Percentiles rank a stretch among this genome's conserved stretches.
These are phyloP conservation scores for Ylistrum balloti DNA, from an alignment of 1,140 invertebrate species.

Conservation along the genomic window DNA sequence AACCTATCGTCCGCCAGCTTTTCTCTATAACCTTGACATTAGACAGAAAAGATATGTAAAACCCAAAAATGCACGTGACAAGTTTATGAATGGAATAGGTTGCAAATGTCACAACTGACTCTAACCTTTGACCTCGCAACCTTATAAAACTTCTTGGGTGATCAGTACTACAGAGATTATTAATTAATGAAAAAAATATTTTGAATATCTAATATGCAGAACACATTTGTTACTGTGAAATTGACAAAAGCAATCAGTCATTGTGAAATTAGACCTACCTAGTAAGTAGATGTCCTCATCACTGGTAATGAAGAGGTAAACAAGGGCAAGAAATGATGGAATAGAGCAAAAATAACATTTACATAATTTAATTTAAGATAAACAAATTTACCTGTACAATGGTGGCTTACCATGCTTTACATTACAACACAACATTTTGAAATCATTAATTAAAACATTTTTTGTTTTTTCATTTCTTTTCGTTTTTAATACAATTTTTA, in stretches of 20 bases:
- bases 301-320: no score
- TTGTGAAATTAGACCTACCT: neutral
- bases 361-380: no score
- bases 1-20: neutral
- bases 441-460: no score
- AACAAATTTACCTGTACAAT: no score
- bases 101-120: neutral
- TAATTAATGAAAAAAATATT: conserved; percentile 9
- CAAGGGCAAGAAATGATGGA: no score
- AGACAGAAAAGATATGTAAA: neutral
- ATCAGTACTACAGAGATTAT: neutral
- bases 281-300: neutral
- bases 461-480: no score
- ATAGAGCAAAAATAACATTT: no score
- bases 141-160: neutral
- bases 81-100: neutral
- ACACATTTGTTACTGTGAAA: neutral
- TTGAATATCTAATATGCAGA: neutral
- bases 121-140: neutral
- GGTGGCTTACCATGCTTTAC: no score
- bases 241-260: conserved; percentile 16
- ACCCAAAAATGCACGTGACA: neutral
- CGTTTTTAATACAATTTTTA: no score
- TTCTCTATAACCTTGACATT: neutral
- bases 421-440: no score